Base-by-base conservation (phyloP, 2,797 vertebrate genomes). In the Gallinago stenura region DNA sequence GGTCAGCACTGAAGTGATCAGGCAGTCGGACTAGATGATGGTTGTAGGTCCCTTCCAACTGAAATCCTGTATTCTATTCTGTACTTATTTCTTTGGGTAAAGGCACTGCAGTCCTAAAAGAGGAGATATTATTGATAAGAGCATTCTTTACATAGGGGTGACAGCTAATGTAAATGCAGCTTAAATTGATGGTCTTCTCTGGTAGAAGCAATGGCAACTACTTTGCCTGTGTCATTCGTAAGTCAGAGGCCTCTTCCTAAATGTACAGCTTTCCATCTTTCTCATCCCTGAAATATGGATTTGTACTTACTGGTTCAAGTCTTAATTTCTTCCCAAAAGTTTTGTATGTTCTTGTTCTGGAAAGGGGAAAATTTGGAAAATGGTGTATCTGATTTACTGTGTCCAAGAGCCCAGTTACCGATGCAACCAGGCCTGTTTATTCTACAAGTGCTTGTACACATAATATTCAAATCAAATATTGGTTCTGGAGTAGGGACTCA, bases 401-500 rank as follows among this genome's bases (percentile, higher is more conserved):
- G 75, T 48, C 78, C 58, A 33, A 45, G 51, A 70, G 60, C 86
- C 62, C 57, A 39, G 89, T 54, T 46, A 66, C 41, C 46, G 54
- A 15, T 2, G 80, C 18, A 92, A 87, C 60, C 77, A 93, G 70
- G 25, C n/a, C 85, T 90, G 92, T 73, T 96, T 95, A 9, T 48
- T 90, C 69, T 87, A 20, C 75, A 41, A 57, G 87, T 28, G 83
- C 80, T 54, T 90, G 90, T 70, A 87, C 84, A 70, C 80, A 58
- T 75, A 79, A 85, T 83, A 93, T 93, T 46, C 39, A 96, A 92
- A 60, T 25, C 94, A 97, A 97, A 97, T 96, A 97, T 97, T 96
- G 95, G 84, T 37, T 94, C 80, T 71, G 73, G 64, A 70, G 80
- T 15, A 25, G 56, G 21, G 39, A 8, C 50, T 87, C 53, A 13